These are phyloP conservation scores for Zaprionus ornatus DNA, from an alignment of 1,140 invertebrate genomes.

Conservation along the genomic window DNA sequence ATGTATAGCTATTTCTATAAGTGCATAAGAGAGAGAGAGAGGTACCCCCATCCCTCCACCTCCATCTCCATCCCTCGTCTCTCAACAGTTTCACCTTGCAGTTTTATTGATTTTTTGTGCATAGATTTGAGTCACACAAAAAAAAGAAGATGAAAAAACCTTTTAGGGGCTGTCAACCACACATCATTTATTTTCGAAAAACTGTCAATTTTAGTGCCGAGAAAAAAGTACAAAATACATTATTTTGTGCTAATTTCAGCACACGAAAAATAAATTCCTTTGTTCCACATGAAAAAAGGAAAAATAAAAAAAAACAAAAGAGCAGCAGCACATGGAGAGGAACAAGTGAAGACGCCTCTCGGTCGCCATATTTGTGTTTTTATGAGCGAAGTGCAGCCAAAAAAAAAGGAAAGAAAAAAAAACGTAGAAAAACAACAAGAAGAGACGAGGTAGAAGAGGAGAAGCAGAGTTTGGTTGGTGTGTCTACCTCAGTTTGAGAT, in stretches of 20 bases:
- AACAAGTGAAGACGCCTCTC: slow-evolving; percentile 31
- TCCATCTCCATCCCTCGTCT: background rate
- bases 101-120: slow-evolving; percentile 69
- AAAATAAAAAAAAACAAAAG: slow-evolving; percentile 25
- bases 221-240: slow-evolving; percentile 4
- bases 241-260: slow-evolving; percentile 19
- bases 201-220: slow-evolving; percentile 10
- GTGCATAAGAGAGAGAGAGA: background rate
- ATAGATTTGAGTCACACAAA: slow-evolving; percentile 1
- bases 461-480: slow-evolving; percentile 17
- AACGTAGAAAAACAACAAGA: slow-evolving; percentile 1
- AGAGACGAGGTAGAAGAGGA: background rate
- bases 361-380: slow-evolving; percentile 44
- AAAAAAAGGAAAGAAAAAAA: slow-evolving; percentile 24
- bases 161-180: slow-evolving; percentile 20
- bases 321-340: slow-evolving; percentile 32
- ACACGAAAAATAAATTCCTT: slow-evolving; percentile 22
- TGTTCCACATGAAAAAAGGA: slow-evolving; percentile 5
- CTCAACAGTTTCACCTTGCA: slow-evolving; percentile 49
- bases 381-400: slow-evolving; percentile 31
- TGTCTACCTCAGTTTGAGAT: slow-evolving; percentile 28
- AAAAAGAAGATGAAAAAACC: background rate
- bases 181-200: slow-evolving; percentile 8
- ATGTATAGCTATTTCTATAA: slow-evolving; percentile 40
- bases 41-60: background rate